Conservation (phyloP, 2,888 invertebrate genomes). For the Megalurothrips usitatus region DNA sequence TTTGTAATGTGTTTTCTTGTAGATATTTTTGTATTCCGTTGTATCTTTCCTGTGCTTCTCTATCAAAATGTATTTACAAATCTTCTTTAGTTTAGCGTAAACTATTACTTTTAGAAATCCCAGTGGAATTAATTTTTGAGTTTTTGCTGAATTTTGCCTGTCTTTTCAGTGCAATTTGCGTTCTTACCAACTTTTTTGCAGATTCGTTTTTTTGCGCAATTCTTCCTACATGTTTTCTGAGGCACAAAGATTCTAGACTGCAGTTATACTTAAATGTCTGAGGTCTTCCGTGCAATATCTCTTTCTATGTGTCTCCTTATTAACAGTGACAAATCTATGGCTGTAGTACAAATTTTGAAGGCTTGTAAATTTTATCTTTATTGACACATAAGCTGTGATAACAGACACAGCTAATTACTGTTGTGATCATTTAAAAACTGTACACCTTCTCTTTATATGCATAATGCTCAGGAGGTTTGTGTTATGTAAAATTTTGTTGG, state of each 20-base stretch:
- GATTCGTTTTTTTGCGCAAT: neutral
- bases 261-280: neutral
- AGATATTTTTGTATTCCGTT: too few species aligned
- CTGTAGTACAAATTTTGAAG: slow-evolving; percentile 25
- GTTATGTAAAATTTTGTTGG: neutral
- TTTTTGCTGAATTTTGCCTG: neutral
- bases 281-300: slow-evolving; percentile 21
- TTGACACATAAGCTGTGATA: slow-evolving; percentile 20
- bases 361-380: slow-evolving; percentile 8
- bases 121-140: neutral
- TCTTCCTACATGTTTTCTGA: neutral
- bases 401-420: neutral
- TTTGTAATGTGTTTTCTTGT: too few species aligned
- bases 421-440: neutral
- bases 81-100: too few species aligned
- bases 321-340: neutral
- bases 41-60: too few species aligned
- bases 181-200: neutral
- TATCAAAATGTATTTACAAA: too few species aligned
- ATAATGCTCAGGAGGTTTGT: neutral
- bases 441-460: neutral
- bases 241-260: slow-evolving; percentile 20
- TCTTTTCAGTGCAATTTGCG: neutral
- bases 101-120: too few species aligned
- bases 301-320: neutral